Conservation (phyloP, 2,797 vertebrate genomes). For the Bradypodion ventrale region DNA sequence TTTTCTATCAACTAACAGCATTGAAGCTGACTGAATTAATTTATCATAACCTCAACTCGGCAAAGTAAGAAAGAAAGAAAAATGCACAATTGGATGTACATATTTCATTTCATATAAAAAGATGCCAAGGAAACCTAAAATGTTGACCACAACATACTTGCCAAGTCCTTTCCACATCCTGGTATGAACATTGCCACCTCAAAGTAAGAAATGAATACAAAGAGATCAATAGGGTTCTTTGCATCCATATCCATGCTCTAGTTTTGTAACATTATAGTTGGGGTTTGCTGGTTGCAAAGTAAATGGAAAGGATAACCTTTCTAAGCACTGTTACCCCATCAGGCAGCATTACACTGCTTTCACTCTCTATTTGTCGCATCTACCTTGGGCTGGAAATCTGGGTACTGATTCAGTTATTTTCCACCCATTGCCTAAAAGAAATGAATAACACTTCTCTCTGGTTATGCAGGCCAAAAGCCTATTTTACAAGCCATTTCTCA, state of each 20-base stretch:
- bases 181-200: neutral
- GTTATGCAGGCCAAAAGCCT: conserved; percentile 4
- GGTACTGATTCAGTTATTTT: neutral
- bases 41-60: neutral
- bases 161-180: conserved; percentile 30
- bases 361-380: neutral
- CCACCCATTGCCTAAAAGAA: neutral
- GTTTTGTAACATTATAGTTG: neutral
- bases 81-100: conserved; percentile 18
- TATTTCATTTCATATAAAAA: conserved; percentile 21
- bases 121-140: conserved; percentile 32
- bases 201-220: conserved; percentile 21
- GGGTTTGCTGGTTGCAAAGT: too few species aligned
- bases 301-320: too few species aligned
- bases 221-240: conserved; percentile 14
- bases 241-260: neutral
- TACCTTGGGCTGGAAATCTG: neutral
- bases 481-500: conserved; percentile 20
- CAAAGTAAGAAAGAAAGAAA: conserved; percentile 22
- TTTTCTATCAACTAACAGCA: neutral
- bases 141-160: conserved; percentile 21
- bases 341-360: neutral
- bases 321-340: neutral
- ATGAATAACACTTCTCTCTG: conserved; percentile 21
- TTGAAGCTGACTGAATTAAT: conserved; percentile 3